Conservation (phyloP, 2,888 invertebrate species). For the Dicranocentrus wangi region DNA sequence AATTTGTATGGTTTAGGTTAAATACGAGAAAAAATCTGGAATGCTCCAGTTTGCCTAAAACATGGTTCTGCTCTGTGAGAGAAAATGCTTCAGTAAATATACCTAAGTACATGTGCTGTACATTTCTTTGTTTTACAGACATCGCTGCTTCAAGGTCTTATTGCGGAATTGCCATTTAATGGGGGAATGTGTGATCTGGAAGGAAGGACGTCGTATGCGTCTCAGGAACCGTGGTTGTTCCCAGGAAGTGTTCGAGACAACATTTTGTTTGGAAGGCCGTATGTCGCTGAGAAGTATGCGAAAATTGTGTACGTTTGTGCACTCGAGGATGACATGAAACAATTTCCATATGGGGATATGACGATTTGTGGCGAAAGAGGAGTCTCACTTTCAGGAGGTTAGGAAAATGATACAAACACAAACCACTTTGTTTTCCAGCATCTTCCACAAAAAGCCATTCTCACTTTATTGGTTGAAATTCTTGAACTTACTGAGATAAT, state of each 20-base stretch:
- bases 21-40: neutral
- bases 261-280: constrained; percentile 74
- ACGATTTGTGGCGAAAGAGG: constrained; percentile 78
- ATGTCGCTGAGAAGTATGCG: constrained; percentile 50
- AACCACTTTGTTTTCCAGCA: too few relatives aligned
- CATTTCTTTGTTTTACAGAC: constrained; percentile 51
- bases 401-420: neutral
- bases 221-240: constrained; percentile 73
- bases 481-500: too few relatives aligned
- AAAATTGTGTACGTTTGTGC: constrained; percentile 77
- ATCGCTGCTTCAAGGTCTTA: constrained; percentile 67
- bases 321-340: constrained; percentile 76
- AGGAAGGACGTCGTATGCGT: constrained; percentile 67
- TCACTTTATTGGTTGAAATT: too few relatives aligned
- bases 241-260: constrained; percentile 78
- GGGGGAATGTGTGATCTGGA: constrained; percentile 62
- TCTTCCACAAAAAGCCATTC: too few relatives aligned
- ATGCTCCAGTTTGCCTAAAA: neutral
- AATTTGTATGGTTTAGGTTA: constrained; percentile 75
- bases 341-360: constrained; percentile 76
- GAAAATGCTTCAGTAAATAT: too few relatives aligned
- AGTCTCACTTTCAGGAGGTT: constrained; percentile 77
- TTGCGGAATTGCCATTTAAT: constrained; percentile 66
- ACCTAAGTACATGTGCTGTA: too few relatives aligned
- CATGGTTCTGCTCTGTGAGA: too few relatives aligned